phyloP scores from a whole-genome alignment of 2,888 invertebrate genomes.

The Alcis repandata region DNA sequence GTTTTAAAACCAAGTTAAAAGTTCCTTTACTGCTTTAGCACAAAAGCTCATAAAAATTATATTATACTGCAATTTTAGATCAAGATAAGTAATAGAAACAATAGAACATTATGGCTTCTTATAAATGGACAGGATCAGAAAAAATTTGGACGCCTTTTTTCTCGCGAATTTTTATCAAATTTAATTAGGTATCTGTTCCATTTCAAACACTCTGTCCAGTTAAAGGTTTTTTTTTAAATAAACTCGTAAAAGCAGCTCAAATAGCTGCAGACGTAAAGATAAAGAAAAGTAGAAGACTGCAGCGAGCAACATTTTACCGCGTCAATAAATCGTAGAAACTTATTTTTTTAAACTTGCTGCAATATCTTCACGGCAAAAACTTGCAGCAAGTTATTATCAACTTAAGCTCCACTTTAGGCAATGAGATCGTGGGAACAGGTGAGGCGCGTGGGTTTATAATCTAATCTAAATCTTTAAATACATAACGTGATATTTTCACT shows the following conservation, averaged over 20 bases:
- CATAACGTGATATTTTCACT: constrained; percentile 63
- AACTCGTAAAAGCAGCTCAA: not conserved
- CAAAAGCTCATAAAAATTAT: constrained; percentile 5
- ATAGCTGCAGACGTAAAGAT: not conserved
- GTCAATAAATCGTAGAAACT: not conserved
- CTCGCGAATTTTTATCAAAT: no score
- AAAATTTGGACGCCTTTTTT: no score
- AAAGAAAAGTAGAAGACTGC: not conserved
- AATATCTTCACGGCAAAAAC: not conserved
- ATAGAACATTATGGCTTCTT: not conserved
- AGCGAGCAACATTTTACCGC: not conserved
- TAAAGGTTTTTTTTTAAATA: no score
- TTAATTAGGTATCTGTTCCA: no score
- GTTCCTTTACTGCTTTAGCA: constrained; percentile 1
- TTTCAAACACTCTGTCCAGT: no score
- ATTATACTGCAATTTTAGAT: not conserved
- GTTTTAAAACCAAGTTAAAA: not conserved
- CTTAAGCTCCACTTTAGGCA: constrained; percentile 51
- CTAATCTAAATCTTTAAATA: constrained; percentile 59
- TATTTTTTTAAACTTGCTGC: no score
- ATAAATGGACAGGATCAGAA: no score
- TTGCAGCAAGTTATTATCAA: not conserved
- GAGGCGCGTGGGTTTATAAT: constrained; percentile 58
- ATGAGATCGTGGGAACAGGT: constrained; percentile 67
- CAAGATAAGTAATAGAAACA: constrained; percentile 2